Evolutionary conservation across 2,797 vertebrate species (phyloP).

Genomic region (Loris lydekkerianus): DNA sequence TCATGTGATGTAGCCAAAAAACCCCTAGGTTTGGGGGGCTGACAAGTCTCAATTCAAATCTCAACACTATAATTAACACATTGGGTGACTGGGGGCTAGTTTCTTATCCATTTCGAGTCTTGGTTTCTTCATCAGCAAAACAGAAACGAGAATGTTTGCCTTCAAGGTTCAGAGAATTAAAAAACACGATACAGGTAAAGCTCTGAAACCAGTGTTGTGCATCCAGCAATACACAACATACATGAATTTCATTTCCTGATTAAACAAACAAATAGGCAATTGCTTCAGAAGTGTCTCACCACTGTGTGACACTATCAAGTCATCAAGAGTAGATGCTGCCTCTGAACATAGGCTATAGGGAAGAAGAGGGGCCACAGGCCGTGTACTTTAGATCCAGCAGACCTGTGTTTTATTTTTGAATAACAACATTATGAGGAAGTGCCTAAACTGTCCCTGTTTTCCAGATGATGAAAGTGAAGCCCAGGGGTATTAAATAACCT

Average conservation of each 20-base stretch:
- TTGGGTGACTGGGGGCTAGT: not conserved
- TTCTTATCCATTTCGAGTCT: not conserved
- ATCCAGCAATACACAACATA: not conserved
- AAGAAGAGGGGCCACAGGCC: not conserved
- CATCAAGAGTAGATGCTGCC: not conserved
- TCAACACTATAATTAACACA: not conserved
- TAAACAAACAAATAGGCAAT: not conserved
- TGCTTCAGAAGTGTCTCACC: not conserved
- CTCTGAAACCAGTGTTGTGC: not conserved
- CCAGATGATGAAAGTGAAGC: not conserved
- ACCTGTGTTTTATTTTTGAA: not conserved
- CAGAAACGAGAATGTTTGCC: slow-evolving; percentile 14
- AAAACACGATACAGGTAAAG: not conserved
- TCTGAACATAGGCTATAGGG: accelerated
- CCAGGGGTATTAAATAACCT: not conserved
- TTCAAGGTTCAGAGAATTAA: slow-evolving; percentile 14
- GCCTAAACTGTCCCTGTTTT: not conserved
- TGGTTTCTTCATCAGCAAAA: slow-evolving; percentile 15
- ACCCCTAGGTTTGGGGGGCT: not conserved
- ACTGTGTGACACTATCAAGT: not conserved
- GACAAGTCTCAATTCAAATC: not conserved
- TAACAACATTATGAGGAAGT: not conserved
- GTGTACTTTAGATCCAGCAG: not conserved
- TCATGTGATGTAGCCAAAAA: not conserved
- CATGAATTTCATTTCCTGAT: not conserved